Evolutionary conservation across 2,113 vertebrate species (phyloP).

Genomic region (Elachura formosa): DNA sequence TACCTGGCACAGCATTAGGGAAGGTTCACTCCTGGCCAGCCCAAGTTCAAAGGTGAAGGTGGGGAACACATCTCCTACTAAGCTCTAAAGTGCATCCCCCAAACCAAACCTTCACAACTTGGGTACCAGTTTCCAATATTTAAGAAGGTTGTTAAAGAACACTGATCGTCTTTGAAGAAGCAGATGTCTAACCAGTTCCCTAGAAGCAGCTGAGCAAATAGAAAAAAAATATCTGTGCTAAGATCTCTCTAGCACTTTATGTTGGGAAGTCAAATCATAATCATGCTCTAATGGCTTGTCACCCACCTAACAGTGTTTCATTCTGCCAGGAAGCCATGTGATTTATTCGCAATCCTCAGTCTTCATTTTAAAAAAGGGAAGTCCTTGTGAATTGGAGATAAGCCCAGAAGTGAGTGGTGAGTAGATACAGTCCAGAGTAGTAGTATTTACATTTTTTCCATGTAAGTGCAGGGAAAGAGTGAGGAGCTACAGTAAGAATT

Average conservation of each 20-base stretch:
- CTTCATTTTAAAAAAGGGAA: not conserved
- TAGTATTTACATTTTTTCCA: not conserved
- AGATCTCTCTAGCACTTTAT: not conserved
- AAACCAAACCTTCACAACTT: not conserved
- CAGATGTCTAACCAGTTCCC: not conserved
- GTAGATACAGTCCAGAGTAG: not conserved
- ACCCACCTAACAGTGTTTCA: not conserved
- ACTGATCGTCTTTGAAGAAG: not conserved
- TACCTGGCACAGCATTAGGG: fast-evolving
- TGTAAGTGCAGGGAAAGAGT: not conserved
- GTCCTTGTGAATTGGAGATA: not conserved
- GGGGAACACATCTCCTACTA: not conserved
- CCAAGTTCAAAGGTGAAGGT: not conserved
- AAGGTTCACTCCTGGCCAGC: not conserved
- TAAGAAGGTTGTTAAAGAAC: not conserved
- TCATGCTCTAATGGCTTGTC: not conserved
- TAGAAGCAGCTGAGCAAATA: not conserved
- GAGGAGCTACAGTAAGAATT: not conserved
- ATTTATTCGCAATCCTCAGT: not conserved
- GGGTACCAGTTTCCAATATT: not conserved
- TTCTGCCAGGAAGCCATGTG: not conserved
- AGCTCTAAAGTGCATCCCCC: not conserved
- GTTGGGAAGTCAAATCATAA: not conserved
- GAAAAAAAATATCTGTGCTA: not conserved
- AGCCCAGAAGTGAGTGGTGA: not conserved